Conservation (phyloP, 2,113 vertebrate genomes). For the Phalacrocorax brasilianus region DNA sequence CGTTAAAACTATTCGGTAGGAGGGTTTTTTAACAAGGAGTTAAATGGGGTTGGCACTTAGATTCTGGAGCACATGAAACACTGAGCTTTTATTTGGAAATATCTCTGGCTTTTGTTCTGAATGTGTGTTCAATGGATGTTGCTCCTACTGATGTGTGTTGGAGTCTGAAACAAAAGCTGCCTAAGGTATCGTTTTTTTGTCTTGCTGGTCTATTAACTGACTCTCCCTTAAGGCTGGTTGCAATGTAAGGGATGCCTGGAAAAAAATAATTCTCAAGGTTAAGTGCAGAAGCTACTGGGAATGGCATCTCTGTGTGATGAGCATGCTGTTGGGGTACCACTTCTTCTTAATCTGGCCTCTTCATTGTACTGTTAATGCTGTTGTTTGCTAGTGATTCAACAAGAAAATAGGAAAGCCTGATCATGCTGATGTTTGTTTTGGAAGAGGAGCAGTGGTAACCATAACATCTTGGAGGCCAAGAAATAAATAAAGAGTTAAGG, state of each 20-base stretch:
- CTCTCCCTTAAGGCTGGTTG: background rate
- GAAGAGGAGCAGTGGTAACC: background rate
- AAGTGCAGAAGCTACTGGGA: background rate
- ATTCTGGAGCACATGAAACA: background rate
- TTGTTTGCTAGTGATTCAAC: background rate
- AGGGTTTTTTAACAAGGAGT: background rate
- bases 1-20: background rate
- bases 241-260: background rate
- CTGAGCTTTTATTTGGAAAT: background rate
- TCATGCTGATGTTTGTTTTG: background rate
- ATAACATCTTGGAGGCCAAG: background rate
- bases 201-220: background rate
- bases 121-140: background rate
- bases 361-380: background rate
- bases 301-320: background rate
- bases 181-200: background rate
- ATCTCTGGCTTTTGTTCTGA: background rate
- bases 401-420: background rate
- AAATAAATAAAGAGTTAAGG: background rate
- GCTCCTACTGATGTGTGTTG: background rate
- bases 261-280: rapidly evolving
- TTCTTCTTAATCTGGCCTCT: background rate
- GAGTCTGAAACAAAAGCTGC: background rate
- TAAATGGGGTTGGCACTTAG: background rate
- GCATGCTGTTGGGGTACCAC: background rate